A percentile compares a stretch with the other conserved stretches of the same genome.
Conservation (phyloP, 2,888 invertebrate genomes). For the Allacma fusca region DNA sequence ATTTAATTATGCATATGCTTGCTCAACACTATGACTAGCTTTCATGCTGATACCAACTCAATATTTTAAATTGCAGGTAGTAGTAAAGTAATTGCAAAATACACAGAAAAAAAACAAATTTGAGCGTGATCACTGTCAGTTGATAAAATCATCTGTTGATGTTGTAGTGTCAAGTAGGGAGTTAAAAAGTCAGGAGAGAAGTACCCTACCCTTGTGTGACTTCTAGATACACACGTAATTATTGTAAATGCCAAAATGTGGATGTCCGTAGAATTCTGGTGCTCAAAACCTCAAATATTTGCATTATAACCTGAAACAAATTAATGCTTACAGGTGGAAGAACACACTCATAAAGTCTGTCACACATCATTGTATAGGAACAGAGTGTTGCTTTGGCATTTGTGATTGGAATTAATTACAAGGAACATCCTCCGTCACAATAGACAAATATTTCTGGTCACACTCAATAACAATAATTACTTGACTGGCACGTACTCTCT, state of each 20-base stretch:
- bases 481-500: not conserved
- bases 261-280: not conserved
- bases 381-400: not conserved
- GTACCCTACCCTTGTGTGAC: too few species aligned
- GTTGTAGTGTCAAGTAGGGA: too few species aligned
- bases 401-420: not conserved
- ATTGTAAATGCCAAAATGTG: too few species aligned
- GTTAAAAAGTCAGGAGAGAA: too few species aligned
- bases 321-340: not conserved
- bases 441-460: not conserved
- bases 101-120: not conserved
- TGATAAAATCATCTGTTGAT: too few species aligned
- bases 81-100: not conserved
- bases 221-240: too few species aligned
- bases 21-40: not conserved
- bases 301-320: not conserved
- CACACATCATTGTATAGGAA: not conserved
- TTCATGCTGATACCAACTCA: not conserved
- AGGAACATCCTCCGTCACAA: not conserved
- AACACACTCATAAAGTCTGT: conserved; percentile 11
- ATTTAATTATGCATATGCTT: conserved; percentile 22
- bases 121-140: conserved; percentile 5
- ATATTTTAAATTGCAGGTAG: not conserved
- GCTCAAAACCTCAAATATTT: not conserved
- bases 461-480: not conserved